Evolutionary conservation across 2,888 invertebrate species (phyloP), one percentile per base, ranked within the genome.

Genomic region (Arrhopalites spinosus): DNA sequence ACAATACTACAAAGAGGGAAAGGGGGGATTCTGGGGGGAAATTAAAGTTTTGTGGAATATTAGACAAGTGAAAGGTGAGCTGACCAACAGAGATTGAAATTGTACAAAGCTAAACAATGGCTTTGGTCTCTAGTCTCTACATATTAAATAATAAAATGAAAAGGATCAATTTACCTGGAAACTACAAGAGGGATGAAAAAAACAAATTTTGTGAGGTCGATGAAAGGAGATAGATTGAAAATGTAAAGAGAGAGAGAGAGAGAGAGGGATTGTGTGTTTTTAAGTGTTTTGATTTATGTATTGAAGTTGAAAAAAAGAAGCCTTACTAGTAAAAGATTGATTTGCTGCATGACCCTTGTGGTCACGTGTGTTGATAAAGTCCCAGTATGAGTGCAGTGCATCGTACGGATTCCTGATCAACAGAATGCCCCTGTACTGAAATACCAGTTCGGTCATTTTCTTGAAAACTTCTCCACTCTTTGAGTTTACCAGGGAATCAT

Each of bases 351-450:
- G 81, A 0, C 83, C 83, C 11, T 79, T 81, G 78, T 85, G 85
- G 1, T 84, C 84, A 2, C 82, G 83, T 17, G 74, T 79, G 74
- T 83, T 83, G 15, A 83, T 74, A 76, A 81, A 85, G 78, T 85
- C 85, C 76, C 84, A 84, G 77, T 83, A 84, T 27, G 85, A 83
- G 27, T 85, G 76, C 25, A 85, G 82, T 77, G 85, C 85, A 45
- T 85, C 83, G 78, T 84, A 85, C 15, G 85, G 85, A 78, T 85
- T 85, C 64, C 85, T 79, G 23, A 85, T 78, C 43, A 85, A 80
- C 20, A 85, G 82, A 63, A 85, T 82, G 61, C 82, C 82, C 29
- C 81, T 80, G 71, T 82, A 82, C 74, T 81, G 78, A 78, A 82
- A 82, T 69, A 81, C 75, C 68, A 80, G 72, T 75, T 81, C 77